Base-by-base conservation (phyloP, 2,113 vertebrate species). In the Deroptyus accipitrinus region DNA sequence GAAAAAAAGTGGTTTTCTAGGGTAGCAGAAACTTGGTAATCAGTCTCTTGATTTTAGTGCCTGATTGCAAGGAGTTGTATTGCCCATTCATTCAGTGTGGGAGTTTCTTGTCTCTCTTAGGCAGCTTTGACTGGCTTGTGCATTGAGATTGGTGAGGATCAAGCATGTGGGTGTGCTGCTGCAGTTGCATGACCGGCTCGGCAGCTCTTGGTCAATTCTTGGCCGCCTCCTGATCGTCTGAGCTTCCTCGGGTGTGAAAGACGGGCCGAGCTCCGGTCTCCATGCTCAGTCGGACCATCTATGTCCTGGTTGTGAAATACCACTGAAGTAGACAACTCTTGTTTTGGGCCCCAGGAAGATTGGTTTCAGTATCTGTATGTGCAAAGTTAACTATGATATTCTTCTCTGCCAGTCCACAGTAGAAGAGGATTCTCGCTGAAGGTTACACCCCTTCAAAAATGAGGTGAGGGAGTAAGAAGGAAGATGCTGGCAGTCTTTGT, bases 161-260 rank as follows among this genome's bases (percentile, higher is more conserved):
- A 46, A n/a, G 37, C 2, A 1, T 9, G 17, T 51, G 28, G 42
- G 7, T 52, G 42, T 17, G 67, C 37, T 51, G 33, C 48, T 44
- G 70, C 44, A 25, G 41, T 1, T 7, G 48, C 68, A n/a, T 2
- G 2, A 25, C 18, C 1, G 1, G 46, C 31, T 64, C 1, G 1
- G 78, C 1, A 0, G 30, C 37, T 52, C 57, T 72, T 42, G 57
- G 22, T 18, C 64, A 78, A 6, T 46, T 49, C 46, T 44, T 67
- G 46, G 46, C n/a, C 0, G 1, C 27, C 23, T 67, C 23, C 52
- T 31, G 66, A 73, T 48, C 0, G 1, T 61, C 30, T 27, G 18
- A 63, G 51, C 49, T 59, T 70, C n/a, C n/a, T 48, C 5, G n/a
- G 19, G 5, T 70, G n/a, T 39, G 52, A 87, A 49, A 44, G 35